These are phyloP conservation scores for Aromia moschata DNA, from an alignment of 2,888 invertebrate genomes.

Conservation along the genomic window DNA sequence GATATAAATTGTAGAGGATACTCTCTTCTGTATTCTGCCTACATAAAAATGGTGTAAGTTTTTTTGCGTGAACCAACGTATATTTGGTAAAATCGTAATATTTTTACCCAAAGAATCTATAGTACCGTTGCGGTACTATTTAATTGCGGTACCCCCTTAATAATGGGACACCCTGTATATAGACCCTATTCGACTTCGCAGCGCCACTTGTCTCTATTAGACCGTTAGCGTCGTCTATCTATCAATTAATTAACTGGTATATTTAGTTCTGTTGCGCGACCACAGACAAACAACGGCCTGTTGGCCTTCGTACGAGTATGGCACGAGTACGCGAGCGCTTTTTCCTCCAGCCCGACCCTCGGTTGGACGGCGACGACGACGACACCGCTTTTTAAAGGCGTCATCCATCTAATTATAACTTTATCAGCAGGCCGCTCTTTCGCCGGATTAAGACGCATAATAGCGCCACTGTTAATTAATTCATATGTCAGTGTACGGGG, in stretches of 20 bases:
- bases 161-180: not conserved
- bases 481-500: not conserved
- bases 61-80: too few relatives aligned
- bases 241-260: constrained; percentile 35
- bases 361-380: constrained; percentile 13
- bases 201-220: constrained; percentile 13
- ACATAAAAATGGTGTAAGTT: too few relatives aligned
- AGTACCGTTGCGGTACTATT: too few relatives aligned
- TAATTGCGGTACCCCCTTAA: too few relatives aligned
- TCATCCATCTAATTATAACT: constrained; percentile 17
- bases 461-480: constrained; percentile 1
- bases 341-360: constrained; percentile 13
- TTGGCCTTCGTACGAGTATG: constrained; percentile 19
- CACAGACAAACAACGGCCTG: constrained; percentile 33
- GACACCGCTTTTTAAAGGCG: constrained; percentile 20
- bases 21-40: too few relatives aligned
- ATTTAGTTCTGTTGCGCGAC: constrained; percentile 35
- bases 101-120: too few relatives aligned
- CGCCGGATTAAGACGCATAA: constrained; percentile 1
- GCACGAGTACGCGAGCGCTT: too few relatives aligned
- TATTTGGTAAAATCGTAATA: too few relatives aligned
- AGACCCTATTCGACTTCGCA: not conserved
- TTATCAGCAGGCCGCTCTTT: constrained; percentile 9
- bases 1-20: too few relatives aligned
- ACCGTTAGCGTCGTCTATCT: constrained; percentile 11